Evolutionary conservation across 2,113 vertebrate genomes (phyloP).

Genomic region (Notothenia rossii): DNA sequence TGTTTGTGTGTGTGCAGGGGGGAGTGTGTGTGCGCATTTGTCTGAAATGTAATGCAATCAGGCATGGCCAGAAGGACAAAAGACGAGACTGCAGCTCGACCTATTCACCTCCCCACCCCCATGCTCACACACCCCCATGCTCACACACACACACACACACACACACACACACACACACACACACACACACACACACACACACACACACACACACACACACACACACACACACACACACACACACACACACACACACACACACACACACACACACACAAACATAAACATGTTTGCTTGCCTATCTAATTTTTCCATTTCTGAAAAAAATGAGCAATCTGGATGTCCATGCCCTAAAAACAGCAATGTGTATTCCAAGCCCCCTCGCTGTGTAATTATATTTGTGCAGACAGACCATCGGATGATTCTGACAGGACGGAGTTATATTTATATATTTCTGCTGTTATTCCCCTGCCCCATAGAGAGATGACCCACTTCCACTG

Average conservation of each 20-base stretch:
- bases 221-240: not conserved
- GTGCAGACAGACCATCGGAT: conserved; percentile 41
- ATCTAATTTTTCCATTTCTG: conserved; percentile 25
- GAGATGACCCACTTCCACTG: conserved; percentile 74
- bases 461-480: conserved; percentile 62
- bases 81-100: conserved; percentile 65
- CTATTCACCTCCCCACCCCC: conserved; percentile 60
- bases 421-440: conserved; percentile 43
- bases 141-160: not conserved
- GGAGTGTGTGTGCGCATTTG: conserved; percentile 35
- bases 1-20: conserved; percentile 18
- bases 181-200: not conserved
- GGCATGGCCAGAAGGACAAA: conserved; percentile 70
- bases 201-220: not conserved
- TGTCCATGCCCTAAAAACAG: conserved; percentile 38
- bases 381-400: conserved; percentile 51
- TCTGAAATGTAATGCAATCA: conserved; percentile 57
- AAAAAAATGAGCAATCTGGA: conserved; percentile 38
- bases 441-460: conserved; percentile 67
- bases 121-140: conserved; percentile 32
- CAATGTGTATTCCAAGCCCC: not conserved
- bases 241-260: conserved; percentile 10
- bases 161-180: conserved; percentile 12
- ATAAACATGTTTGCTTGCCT: conserved; percentile 24
- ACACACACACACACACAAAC: not conserved